Percentiles rank a stretch among this genome's conserved stretches.
These are phyloP conservation scores for Uloborus plumipes DNA, from an alignment of 2,888 invertebrate species.

Conservation along the genomic window DNA sequence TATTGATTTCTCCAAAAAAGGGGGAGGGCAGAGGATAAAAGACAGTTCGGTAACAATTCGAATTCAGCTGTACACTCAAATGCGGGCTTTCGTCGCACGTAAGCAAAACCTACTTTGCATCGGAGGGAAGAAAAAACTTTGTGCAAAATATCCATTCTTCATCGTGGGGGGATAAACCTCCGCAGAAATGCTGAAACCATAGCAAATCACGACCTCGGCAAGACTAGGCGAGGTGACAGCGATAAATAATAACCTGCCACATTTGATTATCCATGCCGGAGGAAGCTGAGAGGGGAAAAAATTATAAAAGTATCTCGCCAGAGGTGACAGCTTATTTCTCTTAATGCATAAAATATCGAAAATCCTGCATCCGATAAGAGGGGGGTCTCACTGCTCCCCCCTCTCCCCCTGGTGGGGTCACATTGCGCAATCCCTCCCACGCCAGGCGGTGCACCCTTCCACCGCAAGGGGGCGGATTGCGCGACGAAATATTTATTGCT, in stretches of 20 bases:
- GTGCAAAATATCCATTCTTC: neutral
- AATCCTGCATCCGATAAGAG: conserved; percentile 14
- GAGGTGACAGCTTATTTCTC: conserved; percentile 60
- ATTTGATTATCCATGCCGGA: conserved; percentile 60
- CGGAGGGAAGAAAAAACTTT: conserved; percentile 12
- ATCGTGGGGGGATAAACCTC: neutral
- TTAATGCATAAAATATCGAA: conserved; percentile 64
- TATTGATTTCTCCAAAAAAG: too few species aligned
- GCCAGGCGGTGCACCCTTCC: conserved; percentile 34
- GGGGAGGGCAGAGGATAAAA: too few species aligned
- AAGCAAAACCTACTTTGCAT: neutral
- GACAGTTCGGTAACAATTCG: too few species aligned
- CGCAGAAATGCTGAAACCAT: conserved; percentile 3
- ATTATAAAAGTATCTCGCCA: conserved; percentile 29
- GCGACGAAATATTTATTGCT: conserved; percentile 39
- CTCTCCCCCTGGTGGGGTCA: conserved; percentile 21
- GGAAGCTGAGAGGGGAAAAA: conserved; percentile 34
- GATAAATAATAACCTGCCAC: conserved; percentile 64
- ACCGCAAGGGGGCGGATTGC: conserved; percentile 46
- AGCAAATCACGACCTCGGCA: conserved; percentile 17
- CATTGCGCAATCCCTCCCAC: conserved; percentile 39
- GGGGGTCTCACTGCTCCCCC: neutral
- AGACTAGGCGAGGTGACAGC: conserved; percentile 18
- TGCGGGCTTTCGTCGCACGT: conserved; percentile 2
- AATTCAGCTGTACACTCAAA: neutral